These are phyloP conservation scores for Dendrocincla tyrannina DNA, from an alignment of 2,797 vertebrate species.

Conservation along the genomic window DNA sequence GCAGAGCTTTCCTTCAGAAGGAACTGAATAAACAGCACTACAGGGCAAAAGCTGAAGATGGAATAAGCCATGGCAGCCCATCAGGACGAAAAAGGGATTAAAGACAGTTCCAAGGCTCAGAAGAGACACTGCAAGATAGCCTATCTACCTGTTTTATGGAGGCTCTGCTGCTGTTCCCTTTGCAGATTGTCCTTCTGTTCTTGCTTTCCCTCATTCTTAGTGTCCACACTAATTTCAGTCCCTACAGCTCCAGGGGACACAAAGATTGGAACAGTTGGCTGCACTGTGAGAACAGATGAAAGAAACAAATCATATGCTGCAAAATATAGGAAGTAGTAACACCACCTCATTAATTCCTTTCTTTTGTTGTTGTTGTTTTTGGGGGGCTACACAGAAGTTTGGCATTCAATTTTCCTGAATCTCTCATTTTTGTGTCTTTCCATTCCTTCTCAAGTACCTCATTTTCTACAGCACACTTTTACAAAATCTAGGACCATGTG, in stretches of 20 bases:
- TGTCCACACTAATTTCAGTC: slow-evolving; percentile 41
- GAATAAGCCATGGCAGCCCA: neutral
- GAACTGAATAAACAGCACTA: neutral
- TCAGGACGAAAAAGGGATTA: neutral
- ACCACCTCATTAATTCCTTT: neutral
- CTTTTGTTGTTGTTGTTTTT: neutral
- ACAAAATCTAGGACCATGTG: neutral
- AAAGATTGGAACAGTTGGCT: slow-evolving; percentile 12
- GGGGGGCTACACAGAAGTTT: neutral
- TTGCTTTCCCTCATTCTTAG: slow-evolving; percentile 9
- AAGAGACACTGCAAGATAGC: neutral
- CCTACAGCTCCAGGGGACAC: slow-evolving; percentile 24
- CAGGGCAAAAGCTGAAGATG: neutral
- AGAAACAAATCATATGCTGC: neutral
- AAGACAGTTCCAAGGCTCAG: neutral
- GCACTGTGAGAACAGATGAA: neutral
- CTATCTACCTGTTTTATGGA: neutral
- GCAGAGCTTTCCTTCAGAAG: neutral
- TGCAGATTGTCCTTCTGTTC: slow-evolving; percentile 11
- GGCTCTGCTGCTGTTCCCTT: slow-evolving; percentile 8
- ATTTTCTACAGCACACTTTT: neutral
- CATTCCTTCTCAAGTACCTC: neutral
- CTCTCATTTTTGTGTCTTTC: neutral
- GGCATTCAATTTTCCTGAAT: neutral
- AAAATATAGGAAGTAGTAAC: neutral